Base-by-base conservation (phyloP, 2,797 vertebrate species). In the Eleutherodactylus coqui region DNA sequence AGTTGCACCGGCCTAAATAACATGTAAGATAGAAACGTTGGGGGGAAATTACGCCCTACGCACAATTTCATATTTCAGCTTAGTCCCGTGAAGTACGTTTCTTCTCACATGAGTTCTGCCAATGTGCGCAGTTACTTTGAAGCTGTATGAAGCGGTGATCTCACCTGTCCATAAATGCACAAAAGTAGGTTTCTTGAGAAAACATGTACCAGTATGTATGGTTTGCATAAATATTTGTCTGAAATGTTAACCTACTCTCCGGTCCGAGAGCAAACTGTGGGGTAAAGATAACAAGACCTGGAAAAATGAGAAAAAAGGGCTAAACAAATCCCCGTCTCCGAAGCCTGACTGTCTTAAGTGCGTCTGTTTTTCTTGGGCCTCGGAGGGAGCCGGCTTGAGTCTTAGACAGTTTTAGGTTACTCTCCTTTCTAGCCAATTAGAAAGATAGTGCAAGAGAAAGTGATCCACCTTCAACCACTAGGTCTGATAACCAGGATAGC, bases 401-500 rank as follows among this genome's bases (percentile, higher is more conserved):
- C 53, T 80, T 84, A 45, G 82, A 69, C 67, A 41, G 76, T 75
- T 87, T 83, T 67, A 80, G 60, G 82, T 87, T 84, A 51, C 82
- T 47, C 32, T 78, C 32, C 38, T 83, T 58, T 87, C 82, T 64
- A 77, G 32, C 67, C 67, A 64, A 67, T 87, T 87, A 87, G 76
- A 80, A 75, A 84, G 86, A 84, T 79, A 87, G 80, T 32, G 49
- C 69, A 38, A 27, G 47, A 82, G 85, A 86, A 86, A 82, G 60
- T 75, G 85, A 86, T 86, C 85, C 72, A 82, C 69, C 85, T 55
- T 75, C 34, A 36, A 82, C 49, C 73, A 84, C 75, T 67, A 43
- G 76, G 86, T 80, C 86, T 80, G 86, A 84, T 87, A 87, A 87
- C 82, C 76, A 80, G 86, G 86, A 87, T 79, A 83, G 86, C 51